phyloP scores from a whole-genome alignment of 1,140 invertebrate genomes.

The Physella acuta region DNA sequence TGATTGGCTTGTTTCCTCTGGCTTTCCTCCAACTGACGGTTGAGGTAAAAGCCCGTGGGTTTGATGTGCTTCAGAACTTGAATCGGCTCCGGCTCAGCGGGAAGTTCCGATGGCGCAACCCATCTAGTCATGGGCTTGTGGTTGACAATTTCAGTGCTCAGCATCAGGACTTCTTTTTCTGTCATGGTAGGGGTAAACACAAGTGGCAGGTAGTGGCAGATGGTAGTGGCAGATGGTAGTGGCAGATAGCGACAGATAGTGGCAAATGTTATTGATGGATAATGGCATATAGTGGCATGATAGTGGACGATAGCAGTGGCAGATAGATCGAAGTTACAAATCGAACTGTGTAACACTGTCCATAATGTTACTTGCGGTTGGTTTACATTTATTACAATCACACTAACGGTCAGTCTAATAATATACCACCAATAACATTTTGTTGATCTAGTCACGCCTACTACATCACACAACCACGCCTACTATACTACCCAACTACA shows the following conservation, averaged over 20 bases:
- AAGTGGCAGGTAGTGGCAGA: neutral
- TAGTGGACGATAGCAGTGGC: neutral
- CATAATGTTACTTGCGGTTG: too few relatives aligned
- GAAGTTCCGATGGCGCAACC: constrained; percentile 4
- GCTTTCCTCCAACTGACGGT: neutral
- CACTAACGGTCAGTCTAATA: too few relatives aligned
- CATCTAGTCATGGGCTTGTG: neutral
- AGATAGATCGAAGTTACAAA: neutral
- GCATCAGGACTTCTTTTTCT: neutral
- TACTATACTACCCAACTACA: too few relatives aligned
- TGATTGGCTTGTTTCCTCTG: neutral
- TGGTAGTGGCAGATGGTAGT: neutral
- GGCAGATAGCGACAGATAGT: neutral
- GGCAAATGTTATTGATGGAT: neutral
- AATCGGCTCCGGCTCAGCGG: neutral
- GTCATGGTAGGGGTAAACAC: neutral
- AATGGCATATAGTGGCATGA: neutral
- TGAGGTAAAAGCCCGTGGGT: neutral
- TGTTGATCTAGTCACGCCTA: too few relatives aligned
- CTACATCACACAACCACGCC: too few relatives aligned
- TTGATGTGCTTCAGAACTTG: neutral
- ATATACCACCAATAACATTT: too few relatives aligned
- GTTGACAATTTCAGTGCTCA: neutral
- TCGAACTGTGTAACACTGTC: neutral
- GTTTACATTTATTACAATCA: too few relatives aligned